Base-by-base conservation (phyloP, 2,797 vertebrate species). In the Helicolenus hilgendorfi region DNA sequence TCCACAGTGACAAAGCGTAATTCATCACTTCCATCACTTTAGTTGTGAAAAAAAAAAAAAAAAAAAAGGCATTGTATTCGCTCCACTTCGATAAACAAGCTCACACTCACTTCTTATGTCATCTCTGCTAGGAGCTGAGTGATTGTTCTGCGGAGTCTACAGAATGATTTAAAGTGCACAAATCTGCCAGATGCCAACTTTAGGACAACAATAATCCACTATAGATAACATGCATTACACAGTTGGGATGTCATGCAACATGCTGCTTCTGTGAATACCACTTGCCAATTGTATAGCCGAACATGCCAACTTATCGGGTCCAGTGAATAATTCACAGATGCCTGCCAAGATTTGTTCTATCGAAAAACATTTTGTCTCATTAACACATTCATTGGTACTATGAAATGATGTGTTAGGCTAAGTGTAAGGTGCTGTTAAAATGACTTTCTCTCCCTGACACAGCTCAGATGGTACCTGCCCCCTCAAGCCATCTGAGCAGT, bases 401-500 rank as follows among this genome's bases (percentile, higher is more conserved):
- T 93, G 91, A 94, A 91, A 96, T 94, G 79, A 95, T 94, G 96
- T 96, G 96, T 96, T 79, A 92, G 93, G 91, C 90, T 89, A 90
- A 96, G 96, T 96, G 94, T 91, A 95, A 86, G 92, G 95, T 95
- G 92, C 92, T 95, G 95, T 90, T 96, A 86, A 95, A 96, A 95
- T 96, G 96, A 96, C 92, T 96, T 88, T 95, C 90, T 95, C 92
- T 95, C 89, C 64, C 87, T 96, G 95, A 96, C 96, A 96, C 93
- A 63, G 94, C 94, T 96, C 95, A 96, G 94, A 95, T 96, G 95
- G 96, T 96, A 97, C 97, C 96, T 97, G 96, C 97, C 97, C 96
- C 96, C 97, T 97, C 97, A 97, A 96, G 96, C 96, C 97, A 97
- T 97, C 97, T 97, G 97, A 97, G 91, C 95, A 92, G 89, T 92